Percentiles rank a stretch among this genome's conserved stretches.
Evolutionary conservation across 2,888 invertebrate species (phyloP).

Genomic region (Strigamia transsilvanica): DNA sequence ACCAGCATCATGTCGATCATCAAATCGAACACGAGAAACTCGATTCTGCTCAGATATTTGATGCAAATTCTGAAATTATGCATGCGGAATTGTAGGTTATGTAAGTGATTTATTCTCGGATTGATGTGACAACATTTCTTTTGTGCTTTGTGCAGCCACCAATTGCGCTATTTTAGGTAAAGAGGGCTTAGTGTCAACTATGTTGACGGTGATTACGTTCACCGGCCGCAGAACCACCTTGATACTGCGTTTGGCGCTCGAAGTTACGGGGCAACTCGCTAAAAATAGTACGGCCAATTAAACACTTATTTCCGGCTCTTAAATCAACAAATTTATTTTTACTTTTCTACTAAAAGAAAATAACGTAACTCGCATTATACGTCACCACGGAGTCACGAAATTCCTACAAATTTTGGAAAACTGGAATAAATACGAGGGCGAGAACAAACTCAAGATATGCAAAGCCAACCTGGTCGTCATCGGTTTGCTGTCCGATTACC

Average conservation of each 20-base stretch:
- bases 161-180: constrained; percentile 46
- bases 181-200: constrained; percentile 39
- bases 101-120: neutral
- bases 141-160: constrained; percentile 5
- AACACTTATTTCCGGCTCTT: constrained; percentile 4
- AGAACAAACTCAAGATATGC: constrained; percentile 54
- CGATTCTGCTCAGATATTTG: constrained; percentile 19
- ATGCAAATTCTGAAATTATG: constrained; percentile 28
- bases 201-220: constrained; percentile 34
- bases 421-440: constrained; percentile 55
- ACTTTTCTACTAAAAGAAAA: constrained; percentile 35
- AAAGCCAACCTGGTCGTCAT: constrained; percentile 50
- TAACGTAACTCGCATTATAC: constrained; percentile 39
- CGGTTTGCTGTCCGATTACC: constrained; percentile 52
- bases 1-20: constrained; percentile 63
- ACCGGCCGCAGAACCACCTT: constrained; percentile 65
- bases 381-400: constrained; percentile 46
- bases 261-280: constrained; percentile 74
- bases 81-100: constrained; percentile 14
- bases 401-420: constrained; percentile 46
- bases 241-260: constrained; percentile 72
- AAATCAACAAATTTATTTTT: constrained; percentile 22
- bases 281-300: constrained; percentile 69
- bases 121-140: neutral
- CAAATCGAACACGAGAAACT: constrained; percentile 35